Evolutionary conservation across 2,113 vertebrate species (phyloP).

Genomic region (Megalops atlanticus): DNA sequence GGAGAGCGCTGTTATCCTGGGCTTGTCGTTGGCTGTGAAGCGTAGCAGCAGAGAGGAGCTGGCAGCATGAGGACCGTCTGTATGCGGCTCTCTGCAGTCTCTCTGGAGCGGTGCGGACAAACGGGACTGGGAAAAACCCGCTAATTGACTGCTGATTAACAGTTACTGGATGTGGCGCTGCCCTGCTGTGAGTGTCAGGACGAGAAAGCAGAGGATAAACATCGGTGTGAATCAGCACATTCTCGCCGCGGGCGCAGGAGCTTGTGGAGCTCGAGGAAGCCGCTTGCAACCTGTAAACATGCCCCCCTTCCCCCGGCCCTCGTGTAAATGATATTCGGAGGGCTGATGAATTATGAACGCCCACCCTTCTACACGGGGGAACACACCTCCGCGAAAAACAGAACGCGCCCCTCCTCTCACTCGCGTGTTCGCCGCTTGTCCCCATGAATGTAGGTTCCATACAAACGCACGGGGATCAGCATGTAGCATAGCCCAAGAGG

Average conservation of each 20-base stretch:
- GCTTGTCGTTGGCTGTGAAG: neutral
- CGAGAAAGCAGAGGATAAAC: neutral
- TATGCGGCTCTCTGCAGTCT: neutral
- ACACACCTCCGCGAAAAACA: no score
- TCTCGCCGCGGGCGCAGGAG: neutral
- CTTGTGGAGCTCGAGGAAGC: no score
- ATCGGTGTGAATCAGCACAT: neutral
- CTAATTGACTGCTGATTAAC: neutral
- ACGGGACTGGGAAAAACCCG: neutral
- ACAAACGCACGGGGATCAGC: constrained; percentile 2
- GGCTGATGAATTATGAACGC: no score
- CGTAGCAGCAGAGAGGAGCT: neutral
- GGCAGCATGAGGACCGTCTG: neutral
- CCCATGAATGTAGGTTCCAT: no score
- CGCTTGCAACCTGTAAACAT: no score
- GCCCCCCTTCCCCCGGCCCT: no score
- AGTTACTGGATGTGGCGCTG: neutral
- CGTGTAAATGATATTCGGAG: no score
- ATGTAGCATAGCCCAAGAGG: neutral
- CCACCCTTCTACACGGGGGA: no score
- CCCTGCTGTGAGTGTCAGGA: neutral
- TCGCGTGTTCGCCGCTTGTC: no score
- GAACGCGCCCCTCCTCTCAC: no score
- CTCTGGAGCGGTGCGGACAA: neutral
- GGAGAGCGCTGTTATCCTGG: neutral